phyloP scores from a whole-genome alignment of 2,888 invertebrate species.

The Hypomecis punctinalis region DNA sequence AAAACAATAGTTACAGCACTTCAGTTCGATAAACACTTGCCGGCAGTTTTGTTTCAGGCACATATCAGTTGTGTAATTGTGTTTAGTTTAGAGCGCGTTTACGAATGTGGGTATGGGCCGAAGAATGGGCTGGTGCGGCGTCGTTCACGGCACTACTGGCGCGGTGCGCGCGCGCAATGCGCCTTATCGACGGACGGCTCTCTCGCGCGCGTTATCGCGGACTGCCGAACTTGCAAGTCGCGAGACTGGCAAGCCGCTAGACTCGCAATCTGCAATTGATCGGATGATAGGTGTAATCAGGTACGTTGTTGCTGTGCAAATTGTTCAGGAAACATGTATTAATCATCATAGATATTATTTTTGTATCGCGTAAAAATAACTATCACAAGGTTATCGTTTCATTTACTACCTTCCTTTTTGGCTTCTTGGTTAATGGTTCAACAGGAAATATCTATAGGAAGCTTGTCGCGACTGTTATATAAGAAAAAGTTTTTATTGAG shows the following conservation, averaged over 20 bases:
- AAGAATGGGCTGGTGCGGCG: constrained; percentile 47
- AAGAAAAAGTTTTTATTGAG: no score
- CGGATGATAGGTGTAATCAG: neutral
- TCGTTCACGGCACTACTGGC: constrained; percentile 73
- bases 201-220: constrained; percentile 73
- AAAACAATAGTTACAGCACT: constrained; percentile 67
- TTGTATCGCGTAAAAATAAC: no score
- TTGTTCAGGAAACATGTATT: neutral
- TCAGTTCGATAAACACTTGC: constrained; percentile 70
- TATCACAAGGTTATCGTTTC: no score
- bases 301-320: constrained; percentile 7
- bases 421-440: no score
- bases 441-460: no score
- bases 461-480: no score
- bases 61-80: constrained; percentile 68
- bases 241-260: constrained; percentile 36
- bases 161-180: constrained; percentile 60
- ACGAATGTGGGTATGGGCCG: constrained; percentile 40
- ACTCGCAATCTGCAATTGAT: constrained; percentile 22
- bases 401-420: no score
- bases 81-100: constrained; percentile 59
- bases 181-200: constrained; percentile 73
- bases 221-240: constrained; percentile 56
- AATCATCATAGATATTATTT: neutral
- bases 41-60: constrained; percentile 56